These are phyloP conservation scores for Tor tambroides DNA, from an alignment of 2,113 vertebrate species.

Conservation along the genomic window DNA sequence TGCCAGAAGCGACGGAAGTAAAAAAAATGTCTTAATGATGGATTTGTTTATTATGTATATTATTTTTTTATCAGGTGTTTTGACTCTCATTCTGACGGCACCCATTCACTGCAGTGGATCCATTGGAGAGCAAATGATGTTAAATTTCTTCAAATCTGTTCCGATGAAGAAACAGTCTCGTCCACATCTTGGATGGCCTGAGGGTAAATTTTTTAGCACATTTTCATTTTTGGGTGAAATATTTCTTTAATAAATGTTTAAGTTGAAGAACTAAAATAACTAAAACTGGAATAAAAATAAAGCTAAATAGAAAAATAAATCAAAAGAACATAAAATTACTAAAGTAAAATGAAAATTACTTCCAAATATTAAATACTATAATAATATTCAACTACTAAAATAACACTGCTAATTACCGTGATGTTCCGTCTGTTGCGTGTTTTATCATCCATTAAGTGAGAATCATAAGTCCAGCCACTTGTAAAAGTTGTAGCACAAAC, in stretches of 20 bases:
- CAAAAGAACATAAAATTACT: not conserved
- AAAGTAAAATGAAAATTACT: not conserved
- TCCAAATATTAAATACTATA: not conserved
- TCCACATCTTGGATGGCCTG: too few species aligned
- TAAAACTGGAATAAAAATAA: not conserved
- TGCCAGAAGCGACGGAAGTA: too few species aligned
- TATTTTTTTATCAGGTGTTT: too few species aligned
- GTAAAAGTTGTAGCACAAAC: not conserved
- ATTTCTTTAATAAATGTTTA: not conserved
- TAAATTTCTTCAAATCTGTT: not conserved
- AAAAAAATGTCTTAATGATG: too few species aligned
- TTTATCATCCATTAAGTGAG: not conserved
- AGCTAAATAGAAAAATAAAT: not conserved
- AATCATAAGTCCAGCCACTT: not conserved
- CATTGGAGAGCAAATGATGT: not conserved
- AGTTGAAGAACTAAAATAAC: not conserved
- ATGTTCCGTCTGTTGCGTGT: not conserved
- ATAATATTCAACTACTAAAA: not conserved
- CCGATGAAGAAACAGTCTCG: not conserved
- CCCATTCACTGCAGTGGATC: not conserved
- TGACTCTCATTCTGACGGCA: not conserved
- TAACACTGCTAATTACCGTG: not conserved
- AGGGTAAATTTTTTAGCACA: too few species aligned
- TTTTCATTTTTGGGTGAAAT: not conserved
- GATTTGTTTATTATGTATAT: too few species aligned